phyloP scores from a whole-genome alignment of 2,797 vertebrate genomes.

The Ptychobarbus kaznakovi region DNA sequence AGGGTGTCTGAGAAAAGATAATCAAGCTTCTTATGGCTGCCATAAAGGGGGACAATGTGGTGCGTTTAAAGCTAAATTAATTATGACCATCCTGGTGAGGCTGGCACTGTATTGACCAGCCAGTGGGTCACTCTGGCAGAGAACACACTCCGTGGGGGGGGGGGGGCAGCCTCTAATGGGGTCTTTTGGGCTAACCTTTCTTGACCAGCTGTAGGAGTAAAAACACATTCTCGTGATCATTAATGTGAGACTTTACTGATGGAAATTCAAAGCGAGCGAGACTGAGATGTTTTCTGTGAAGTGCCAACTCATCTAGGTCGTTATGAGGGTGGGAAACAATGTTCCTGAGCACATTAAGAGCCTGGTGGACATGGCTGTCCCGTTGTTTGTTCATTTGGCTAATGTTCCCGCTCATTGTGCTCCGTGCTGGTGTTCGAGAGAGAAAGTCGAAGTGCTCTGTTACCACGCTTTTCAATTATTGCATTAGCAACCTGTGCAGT shows the following conservation, averaged over 20 bases:
- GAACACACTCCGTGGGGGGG: slow-evolving; percentile 66
- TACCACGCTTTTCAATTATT: slow-evolving; percentile 54
- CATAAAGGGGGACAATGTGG: slow-evolving; percentile 65
- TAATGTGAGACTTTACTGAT: slow-evolving; percentile 61
- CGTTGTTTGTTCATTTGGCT: slow-evolving; percentile 52
- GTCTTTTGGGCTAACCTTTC: slow-evolving; percentile 56
- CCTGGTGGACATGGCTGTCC: slow-evolving; percentile 54
- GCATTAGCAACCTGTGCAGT: slow-evolving; percentile 52
- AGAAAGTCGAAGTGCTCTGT: slow-evolving; percentile 39
- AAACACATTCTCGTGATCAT: slow-evolving; percentile 66
- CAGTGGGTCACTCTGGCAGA: slow-evolving; percentile 67
- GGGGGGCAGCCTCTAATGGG: slow-evolving; percentile 66
- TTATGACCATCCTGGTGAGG: slow-evolving; percentile 74
- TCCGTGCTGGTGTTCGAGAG: slow-evolving; percentile 29
- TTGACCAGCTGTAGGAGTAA: slow-evolving; percentile 52
- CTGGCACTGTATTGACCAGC: slow-evolving; percentile 72
- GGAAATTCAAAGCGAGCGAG: slow-evolving; percentile 60
- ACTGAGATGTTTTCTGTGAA: slow-evolving; percentile 10
- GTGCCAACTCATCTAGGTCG: slow-evolving; percentile 46
- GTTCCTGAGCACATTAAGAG: slow-evolving; percentile 57
- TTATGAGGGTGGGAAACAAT: slow-evolving; percentile 52
- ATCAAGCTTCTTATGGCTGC: slow-evolving; percentile 75
- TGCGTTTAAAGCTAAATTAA: slow-evolving; percentile 68
- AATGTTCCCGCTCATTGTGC: slow-evolving; percentile 47
- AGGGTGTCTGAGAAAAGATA: slow-evolving; percentile 71